A percentile compares a stretch with the other conserved stretches of the same genome.
phyloP scores from a whole-genome alignment of 2,113 vertebrate species.

The Spilogale gracilis region DNA sequence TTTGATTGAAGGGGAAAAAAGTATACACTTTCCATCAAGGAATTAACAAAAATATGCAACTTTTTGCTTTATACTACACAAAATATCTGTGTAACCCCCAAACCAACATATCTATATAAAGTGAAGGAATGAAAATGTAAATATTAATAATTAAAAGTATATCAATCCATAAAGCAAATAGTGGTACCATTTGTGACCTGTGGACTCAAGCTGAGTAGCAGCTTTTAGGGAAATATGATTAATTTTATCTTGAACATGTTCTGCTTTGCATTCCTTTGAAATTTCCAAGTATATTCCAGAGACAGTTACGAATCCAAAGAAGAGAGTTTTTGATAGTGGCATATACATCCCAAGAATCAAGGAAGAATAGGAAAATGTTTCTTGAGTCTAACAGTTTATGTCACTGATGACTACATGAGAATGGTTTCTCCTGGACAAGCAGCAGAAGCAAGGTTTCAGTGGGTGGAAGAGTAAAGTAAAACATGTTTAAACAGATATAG shows the following conservation, averaged over 20 bases:
- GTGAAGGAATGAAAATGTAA: neutral
- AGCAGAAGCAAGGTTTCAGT: constrained; percentile 14
- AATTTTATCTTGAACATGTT: constrained; percentile 36
- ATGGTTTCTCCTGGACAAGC: neutral
- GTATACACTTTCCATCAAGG: neutral
- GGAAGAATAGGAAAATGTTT: neutral
- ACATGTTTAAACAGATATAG: constrained; percentile 31
- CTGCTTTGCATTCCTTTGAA: constrained; percentile 52
- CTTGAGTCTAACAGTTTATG: neutral
- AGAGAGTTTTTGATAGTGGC: neutral
- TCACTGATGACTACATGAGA: neutral
- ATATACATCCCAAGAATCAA: neutral
- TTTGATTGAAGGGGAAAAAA: neutral
- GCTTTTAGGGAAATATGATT: neutral
- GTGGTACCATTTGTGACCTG: neutral
- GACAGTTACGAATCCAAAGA: neutral
- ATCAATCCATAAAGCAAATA: neutral
- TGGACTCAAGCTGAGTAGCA: neutral
- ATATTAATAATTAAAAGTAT: neutral
- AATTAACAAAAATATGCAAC: neutral
- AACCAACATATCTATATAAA: neutral
- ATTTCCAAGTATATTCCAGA: constrained; percentile 2
- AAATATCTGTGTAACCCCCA: neutral
- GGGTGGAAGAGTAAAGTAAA: neutral
- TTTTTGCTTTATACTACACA: neutral